Conservation (phyloP, 2,888 invertebrate genomes). For the Caenorhabditis doughertyi region DNA sequence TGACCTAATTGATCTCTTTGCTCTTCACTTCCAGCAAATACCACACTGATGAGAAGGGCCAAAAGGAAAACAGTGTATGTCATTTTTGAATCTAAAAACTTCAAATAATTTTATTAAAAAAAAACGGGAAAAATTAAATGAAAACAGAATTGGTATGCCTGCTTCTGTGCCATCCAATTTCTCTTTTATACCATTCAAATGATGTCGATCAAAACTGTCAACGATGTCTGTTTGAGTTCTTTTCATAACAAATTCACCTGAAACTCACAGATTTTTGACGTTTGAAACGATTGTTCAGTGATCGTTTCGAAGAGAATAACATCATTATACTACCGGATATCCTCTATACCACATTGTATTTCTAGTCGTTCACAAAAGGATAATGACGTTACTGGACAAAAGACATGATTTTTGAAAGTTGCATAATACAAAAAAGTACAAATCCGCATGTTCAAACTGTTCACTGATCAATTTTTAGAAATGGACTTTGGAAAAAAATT, state of each 20-base stretch:
- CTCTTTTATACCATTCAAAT: conserved; percentile 34
- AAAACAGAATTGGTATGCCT: neutral
- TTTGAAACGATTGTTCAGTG: conserved; percentile 14
- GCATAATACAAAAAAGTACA: neutral
- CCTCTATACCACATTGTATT: conserved; percentile 12
- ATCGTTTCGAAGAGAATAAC: conserved; percentile 27
- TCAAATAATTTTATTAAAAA: neutral
- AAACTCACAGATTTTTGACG: conserved; percentile 34
- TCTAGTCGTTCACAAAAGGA: neutral
- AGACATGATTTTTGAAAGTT: conserved; percentile 23
- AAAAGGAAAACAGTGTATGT: conserved; percentile 7
- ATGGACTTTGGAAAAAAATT: conserved; percentile 5
- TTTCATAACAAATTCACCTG: conserved; percentile 9
- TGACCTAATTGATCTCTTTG: conserved; percentile 22
- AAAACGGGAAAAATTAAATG: neutral
- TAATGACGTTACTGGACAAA: conserved; percentile 24
- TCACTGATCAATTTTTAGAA: conserved; percentile 15
- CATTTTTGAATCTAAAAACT: conserved; percentile 15
- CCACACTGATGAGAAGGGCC: conserved; percentile 1
- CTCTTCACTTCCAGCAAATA: neutral
- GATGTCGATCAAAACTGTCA: conserved; percentile 24
- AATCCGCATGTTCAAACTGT: conserved; percentile 2
- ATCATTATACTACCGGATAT: conserved; percentile 9
- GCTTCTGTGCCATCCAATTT: neutral
- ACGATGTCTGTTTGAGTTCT: neutral